Percentiles rank a stretch among this genome's conserved stretches.
Evolutionary conservation across 2,797 vertebrate genomes (phyloP).

Genomic region (Pseudopleuronectes americanus): DNA sequence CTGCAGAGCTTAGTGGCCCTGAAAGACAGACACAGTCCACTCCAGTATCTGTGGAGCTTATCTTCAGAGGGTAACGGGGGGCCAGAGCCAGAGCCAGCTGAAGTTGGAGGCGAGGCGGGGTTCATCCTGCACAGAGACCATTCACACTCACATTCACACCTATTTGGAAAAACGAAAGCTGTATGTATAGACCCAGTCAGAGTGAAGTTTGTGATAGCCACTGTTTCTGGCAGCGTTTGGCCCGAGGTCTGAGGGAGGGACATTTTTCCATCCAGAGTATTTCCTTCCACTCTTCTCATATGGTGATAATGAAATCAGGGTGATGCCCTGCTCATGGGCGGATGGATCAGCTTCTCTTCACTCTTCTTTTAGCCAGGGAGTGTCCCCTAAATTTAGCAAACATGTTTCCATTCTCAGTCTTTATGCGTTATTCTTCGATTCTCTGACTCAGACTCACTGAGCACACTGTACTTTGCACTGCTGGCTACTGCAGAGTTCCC

Average conservation of each 20-base stretch:
- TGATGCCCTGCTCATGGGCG: constrained; percentile 61
- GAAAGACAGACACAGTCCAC: constrained; percentile 1
- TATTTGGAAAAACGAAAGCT: too few relatives aligned
- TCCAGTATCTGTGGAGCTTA: too few relatives aligned
- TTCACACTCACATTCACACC: too few relatives aligned
- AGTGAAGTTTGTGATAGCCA: too few relatives aligned
- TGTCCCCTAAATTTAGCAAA: constrained; percentile 52
- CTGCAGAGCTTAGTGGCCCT: constrained; percentile 45
- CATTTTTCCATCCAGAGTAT: constrained; percentile 74
- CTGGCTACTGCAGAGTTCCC: not conserved
- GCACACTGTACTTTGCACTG: not conserved
- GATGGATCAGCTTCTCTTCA: constrained; percentile 55
- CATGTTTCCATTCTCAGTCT: constrained; percentile 34
- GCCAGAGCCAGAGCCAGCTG: too few relatives aligned
- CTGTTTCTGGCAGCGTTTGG: constrained; percentile 5
- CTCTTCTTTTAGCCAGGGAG: constrained; percentile 33
- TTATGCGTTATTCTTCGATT: constrained; percentile 20
- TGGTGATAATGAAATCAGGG: constrained; percentile 66
- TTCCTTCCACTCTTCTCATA: constrained; percentile 74
- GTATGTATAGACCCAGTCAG: too few relatives aligned
- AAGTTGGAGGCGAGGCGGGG: too few relatives aligned
- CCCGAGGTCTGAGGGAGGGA: constrained; percentile 67
- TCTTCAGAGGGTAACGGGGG: too few relatives aligned
- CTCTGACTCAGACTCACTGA: not conserved
- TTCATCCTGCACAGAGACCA: too few relatives aligned